Percentiles rank a stretch among this genome's conserved stretches.
phyloP scores from a whole-genome alignment of 2,113 vertebrate species.

The Cryptotis parvus region DNA sequence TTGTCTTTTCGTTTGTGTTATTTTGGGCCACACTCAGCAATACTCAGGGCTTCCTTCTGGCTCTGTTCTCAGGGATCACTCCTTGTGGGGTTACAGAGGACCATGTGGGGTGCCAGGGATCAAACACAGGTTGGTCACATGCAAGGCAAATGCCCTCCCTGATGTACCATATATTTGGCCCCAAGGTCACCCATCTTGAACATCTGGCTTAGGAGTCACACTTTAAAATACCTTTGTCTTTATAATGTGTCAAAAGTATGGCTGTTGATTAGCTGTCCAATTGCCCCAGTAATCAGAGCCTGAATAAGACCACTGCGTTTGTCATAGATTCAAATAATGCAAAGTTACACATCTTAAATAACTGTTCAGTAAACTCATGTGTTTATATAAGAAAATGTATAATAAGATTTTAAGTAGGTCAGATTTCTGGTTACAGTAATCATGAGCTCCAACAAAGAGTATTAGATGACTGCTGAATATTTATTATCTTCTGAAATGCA shows the following conservation, averaged over 20 bases:
- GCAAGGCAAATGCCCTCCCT: too few species aligned
- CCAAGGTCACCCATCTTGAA: not conserved
- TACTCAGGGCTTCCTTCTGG: too few species aligned
- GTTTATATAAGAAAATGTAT: constrained; percentile 2
- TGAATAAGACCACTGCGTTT: not conserved
- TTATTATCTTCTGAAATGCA: not conserved
- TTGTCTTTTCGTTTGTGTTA: too few species aligned
- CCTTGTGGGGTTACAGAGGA: too few species aligned
- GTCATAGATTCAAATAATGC: not conserved
- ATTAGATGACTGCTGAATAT: not conserved
- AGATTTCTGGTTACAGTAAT: constrained; percentile 9
- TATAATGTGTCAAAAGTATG: not conserved
- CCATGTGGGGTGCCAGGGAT: too few species aligned
- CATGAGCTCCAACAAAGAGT: constrained; percentile 8
- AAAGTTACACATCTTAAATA: not conserved
- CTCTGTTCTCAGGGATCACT: too few species aligned
- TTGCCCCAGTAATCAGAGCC: not conserved
- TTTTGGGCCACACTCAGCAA: too few species aligned
- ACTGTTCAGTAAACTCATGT: constrained; percentile 13
- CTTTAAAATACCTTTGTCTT: constrained; percentile 12
- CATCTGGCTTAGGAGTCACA: not conserved
- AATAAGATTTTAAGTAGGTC: not conserved
- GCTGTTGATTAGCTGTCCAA: not conserved
- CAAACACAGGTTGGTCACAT: too few species aligned
- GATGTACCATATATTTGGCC: too few species aligned